Percentiles rank a stretch among this genome's conserved stretches.
Evolutionary conservation across 2,888 invertebrate genomes (phyloP).

Genomic region (Philhelius pedissequus): DNA sequence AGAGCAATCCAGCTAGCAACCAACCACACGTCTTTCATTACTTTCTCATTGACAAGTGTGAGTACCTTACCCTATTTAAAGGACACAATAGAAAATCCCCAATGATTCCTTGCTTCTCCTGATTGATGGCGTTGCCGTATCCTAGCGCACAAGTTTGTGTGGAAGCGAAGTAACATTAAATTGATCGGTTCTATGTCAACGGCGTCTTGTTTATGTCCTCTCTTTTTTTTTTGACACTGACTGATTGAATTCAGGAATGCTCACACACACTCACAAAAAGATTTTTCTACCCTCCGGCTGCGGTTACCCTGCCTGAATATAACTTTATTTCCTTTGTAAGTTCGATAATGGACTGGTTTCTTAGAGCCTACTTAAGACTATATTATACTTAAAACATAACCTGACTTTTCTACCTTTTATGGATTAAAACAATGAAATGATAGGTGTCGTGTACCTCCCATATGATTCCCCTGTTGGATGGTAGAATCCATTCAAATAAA

Average conservation of each 20-base stretch:
- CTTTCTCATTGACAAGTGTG: conserved; percentile 17
- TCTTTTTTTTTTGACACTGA: conserved; percentile 54
- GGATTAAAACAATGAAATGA: conserved; percentile 7
- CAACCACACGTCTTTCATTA: conserved; percentile 13
- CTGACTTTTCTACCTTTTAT: neutral
- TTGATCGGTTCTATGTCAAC: conserved; percentile 55
- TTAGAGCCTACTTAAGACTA: conserved; percentile 19
- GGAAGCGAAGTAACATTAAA: conserved; percentile 12
- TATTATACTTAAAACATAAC: neutral
- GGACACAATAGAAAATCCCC: conserved; percentile 19
- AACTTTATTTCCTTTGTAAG: neutral
- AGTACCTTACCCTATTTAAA: conserved; percentile 8
- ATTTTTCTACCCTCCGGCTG: neutral
- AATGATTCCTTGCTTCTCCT: neutral
- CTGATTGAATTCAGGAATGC: conserved; percentile 23
- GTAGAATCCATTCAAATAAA: conserved; percentile 35
- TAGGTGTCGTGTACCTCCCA: too few species aligned
- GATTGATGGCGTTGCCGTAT: conserved; percentile 32
- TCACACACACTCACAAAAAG: neutral
- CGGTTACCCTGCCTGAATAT: too few species aligned
- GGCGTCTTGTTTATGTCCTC: conserved; percentile 48
- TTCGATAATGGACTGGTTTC: conserved; percentile 1
- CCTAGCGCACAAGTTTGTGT: neutral
- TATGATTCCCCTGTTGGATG: neutral
- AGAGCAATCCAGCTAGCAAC: neutral